Evolutionary conservation across 2,113 vertebrate genomes (phyloP).

Genomic region (Solea solea): DNA sequence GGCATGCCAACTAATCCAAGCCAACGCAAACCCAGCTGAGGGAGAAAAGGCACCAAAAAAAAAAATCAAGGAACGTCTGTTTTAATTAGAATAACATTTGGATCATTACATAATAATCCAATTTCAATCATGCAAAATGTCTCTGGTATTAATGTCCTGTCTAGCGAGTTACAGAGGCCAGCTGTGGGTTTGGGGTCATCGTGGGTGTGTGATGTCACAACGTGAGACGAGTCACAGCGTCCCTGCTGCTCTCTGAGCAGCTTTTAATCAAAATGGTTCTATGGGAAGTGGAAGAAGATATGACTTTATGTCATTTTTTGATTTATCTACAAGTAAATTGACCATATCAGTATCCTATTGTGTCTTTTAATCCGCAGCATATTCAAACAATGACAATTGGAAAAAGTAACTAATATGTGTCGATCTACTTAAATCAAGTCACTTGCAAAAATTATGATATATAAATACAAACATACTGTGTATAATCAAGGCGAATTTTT

Average conservation of each 20-base stretch:
- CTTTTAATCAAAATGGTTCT: not conserved
- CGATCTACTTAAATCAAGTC: no score
- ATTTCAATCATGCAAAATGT: constrained; percentile 57
- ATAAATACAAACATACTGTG: no score
- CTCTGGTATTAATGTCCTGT: constrained; percentile 56
- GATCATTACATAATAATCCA: constrained; percentile 74
- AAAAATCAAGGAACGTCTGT: constrained; percentile 72
- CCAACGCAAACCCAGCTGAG: constrained; percentile 54
- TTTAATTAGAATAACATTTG: constrained; percentile 74
- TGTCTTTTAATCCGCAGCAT: no score
- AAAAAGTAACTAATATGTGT: no score
- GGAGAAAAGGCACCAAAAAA: constrained; percentile 34
- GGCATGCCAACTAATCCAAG: constrained; percentile 76
- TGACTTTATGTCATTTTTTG: no score
- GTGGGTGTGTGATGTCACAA: constrained; percentile 1
- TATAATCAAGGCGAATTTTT: no score
- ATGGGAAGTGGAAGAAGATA: no score
- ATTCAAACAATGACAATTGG: no score
- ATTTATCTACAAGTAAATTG: no score
- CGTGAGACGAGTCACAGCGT: not conserved
- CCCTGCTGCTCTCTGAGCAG: not conserved
- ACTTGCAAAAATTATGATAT: no score
- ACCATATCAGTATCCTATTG: no score
- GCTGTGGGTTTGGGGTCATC: constrained; percentile 34
- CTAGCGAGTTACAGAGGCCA: constrained; percentile 37